A percentile compares a stretch with the other conserved stretches of the same genome.
Evolutionary conservation across 2,888 invertebrate genomes (phyloP).

Genomic region (Drosophila nigritarsus): DNA sequence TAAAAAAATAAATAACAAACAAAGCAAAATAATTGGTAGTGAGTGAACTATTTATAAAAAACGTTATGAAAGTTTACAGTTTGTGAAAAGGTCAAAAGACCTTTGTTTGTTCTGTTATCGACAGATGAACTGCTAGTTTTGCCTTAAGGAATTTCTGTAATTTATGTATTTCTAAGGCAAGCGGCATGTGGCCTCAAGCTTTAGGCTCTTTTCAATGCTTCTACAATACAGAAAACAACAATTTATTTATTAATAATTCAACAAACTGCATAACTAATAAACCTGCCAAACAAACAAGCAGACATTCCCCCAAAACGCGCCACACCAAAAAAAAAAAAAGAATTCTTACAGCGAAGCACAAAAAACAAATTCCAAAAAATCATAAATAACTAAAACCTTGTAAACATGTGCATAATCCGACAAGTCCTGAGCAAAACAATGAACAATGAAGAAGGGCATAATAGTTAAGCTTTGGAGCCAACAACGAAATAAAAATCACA

Average conservation of each 20-base stretch:
- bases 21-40: background rate
- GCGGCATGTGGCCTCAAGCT: constrained; percentile 15
- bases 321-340: background rate
- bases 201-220: constrained; percentile 11
- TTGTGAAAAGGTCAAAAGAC: background rate
- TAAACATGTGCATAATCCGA: constrained; percentile 77
- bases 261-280: constrained; percentile 74
- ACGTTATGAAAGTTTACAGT: background rate
- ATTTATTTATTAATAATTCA: constrained; percentile 73
- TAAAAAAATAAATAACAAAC: constrained; percentile 4
- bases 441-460: constrained; percentile 32
- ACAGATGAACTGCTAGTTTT: background rate
- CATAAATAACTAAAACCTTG: constrained; percentile 78
- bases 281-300: constrained; percentile 58
- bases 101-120: background rate
- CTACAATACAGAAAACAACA: constrained; percentile 38
- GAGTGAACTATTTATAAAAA: background rate
- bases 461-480: constrained; percentile 39
- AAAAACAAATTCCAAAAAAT: constrained; percentile 52
- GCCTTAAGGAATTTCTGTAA: background rate
- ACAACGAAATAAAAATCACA: constrained; percentile 55
- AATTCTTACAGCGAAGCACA: constrained; percentile 14
- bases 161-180: constrained; percentile 8
- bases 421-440: constrained; percentile 40
- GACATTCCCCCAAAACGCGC: constrained; percentile 8